phyloP scores from a whole-genome alignment of 2,888 invertebrate genomes.

The Anorthoa munda region DNA sequence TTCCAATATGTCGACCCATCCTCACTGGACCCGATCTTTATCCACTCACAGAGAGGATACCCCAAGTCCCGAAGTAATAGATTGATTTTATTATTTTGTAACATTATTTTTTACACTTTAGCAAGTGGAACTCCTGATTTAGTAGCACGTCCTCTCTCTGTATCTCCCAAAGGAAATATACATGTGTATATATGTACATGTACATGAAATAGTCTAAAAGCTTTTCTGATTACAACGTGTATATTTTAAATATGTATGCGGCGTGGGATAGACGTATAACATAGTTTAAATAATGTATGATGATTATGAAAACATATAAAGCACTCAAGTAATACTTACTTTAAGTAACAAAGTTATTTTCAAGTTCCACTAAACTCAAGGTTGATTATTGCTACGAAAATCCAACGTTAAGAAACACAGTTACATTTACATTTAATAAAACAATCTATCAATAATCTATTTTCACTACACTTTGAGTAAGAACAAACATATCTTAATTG shows the following conservation, averaged over 20 bases:
- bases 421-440: background rate
- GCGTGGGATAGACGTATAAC: background rate
- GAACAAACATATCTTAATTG: constrained; percentile 3
- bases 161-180: constrained; percentile 14
- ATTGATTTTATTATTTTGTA: background rate
- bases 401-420: constrained; percentile 6
- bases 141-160: background rate
- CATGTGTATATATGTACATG: background rate
- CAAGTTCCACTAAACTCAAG: constrained; percentile 23
- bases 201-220: constrained; percentile 14
- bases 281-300: background rate
- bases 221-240: constrained; percentile 4
- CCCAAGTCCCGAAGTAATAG: background rate
- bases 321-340: constrained; percentile 29
- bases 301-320: constrained; percentile 1
- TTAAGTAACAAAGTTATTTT: constrained; percentile 21
- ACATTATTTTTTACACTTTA: background rate
- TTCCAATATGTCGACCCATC: background rate
- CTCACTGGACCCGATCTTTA: background rate
- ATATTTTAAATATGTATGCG: constrained; percentile 11
- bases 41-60: background rate
- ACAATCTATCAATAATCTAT: constrained; percentile 9
- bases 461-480: constrained; percentile 16
- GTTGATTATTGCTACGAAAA: constrained; percentile 10
- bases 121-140: constrained; percentile 1